Base-by-base conservation (phyloP, 1,140 invertebrate species). In the Dysdera silvatica region DNA sequence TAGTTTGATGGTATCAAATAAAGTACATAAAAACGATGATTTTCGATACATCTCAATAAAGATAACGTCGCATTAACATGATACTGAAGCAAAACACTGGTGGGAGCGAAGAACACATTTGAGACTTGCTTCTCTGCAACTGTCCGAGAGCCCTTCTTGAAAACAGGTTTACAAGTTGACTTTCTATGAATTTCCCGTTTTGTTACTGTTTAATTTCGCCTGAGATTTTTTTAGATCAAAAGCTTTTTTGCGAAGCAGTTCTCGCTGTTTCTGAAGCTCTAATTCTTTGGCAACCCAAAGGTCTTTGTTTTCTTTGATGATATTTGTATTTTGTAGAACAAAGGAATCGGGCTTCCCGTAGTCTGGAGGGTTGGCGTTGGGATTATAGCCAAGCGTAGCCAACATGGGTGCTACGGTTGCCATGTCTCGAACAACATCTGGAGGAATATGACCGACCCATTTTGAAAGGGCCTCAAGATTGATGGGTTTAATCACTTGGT, bases 401-500 rank as follows among this genome's bases (percentile, higher is more conserved):
- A 95, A 82, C 92, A 96, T 95, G 37, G 93, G 93, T 56, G 93
- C 93, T 67, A 95, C 84, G 64, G 86, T 84, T 3, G 87, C 84
- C 90, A 95, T 94, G 73, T 95, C 89, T 65, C 81, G 80, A 32
- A 93, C 83, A 26, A 96, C 92, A 76, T 97, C 92, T 7, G 84
- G 81, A 24, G 94, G 94, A 73, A 98, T 87, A 68, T 87, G 81
- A 35, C 89, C 92, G 35, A 96, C 94, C 96, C 96, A 99, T 79
- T 96, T 97, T 66, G 86, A 86, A 48, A 99, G 78, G 8, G 95
- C 95, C 77, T 98, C 94, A 61, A 94, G 78, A 80, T 98, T 98
- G 14, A 99, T 87, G 6, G 96, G 94, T 75, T 97, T 97, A 73
- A 98, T 92, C 53, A 99, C 95, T 82, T 99, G 95, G 80, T 99